Percentiles rank a stretch among this genome's conserved stretches.
Conservation (phyloP, 2,797 vertebrate genomes). For the Decapterus maruadsi region DNA sequence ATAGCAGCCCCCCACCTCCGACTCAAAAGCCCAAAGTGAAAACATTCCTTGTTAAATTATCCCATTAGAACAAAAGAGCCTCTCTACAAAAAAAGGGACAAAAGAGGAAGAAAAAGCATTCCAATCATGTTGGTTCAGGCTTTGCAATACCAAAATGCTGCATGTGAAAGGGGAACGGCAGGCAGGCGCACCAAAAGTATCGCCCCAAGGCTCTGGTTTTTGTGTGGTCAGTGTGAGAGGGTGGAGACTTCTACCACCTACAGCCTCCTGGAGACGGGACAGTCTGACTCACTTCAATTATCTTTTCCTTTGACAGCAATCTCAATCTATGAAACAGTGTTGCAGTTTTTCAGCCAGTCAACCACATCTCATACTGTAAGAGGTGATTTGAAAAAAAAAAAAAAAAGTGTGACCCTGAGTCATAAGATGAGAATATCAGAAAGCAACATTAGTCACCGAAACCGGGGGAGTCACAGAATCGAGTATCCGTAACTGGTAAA, state of each 20-base stretch:
- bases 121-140: slow-evolving; percentile 80
- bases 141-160: slow-evolving; percentile 67
- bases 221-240: slow-evolving; percentile 62
- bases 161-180: slow-evolving; percentile 71
- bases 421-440: slow-evolving; percentile 44
- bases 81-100: slow-evolving; percentile 64
- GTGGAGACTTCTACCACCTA: slow-evolving; percentile 58
- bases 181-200: slow-evolving; percentile 41
- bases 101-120: slow-evolving; percentile 69
- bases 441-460: slow-evolving; percentile 11
- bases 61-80: slow-evolving; percentile 79
- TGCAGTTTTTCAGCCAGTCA: not conserved
- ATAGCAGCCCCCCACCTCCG: slow-evolving; percentile 32
- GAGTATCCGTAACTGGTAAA: slow-evolving; percentile 45
- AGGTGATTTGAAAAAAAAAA: not conserved
- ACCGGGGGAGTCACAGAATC: slow-evolving; percentile 31
- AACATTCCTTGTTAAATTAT: slow-evolving; percentile 83
- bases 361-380: not conserved
- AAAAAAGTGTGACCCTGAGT: not conserved
- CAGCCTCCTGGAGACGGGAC: slow-evolving; percentile 48
- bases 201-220: slow-evolving; percentile 46
- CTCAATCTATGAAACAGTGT: not conserved
- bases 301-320: not conserved
- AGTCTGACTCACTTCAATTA: slow-evolving; percentile 19
- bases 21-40: slow-evolving; percentile 73